Evolutionary conservation across 2,113 vertebrate genomes (phyloP), one percentile per base, ranked within the genome.

Genomic region (Sinocyclocheilus anshuiensis): DNA sequence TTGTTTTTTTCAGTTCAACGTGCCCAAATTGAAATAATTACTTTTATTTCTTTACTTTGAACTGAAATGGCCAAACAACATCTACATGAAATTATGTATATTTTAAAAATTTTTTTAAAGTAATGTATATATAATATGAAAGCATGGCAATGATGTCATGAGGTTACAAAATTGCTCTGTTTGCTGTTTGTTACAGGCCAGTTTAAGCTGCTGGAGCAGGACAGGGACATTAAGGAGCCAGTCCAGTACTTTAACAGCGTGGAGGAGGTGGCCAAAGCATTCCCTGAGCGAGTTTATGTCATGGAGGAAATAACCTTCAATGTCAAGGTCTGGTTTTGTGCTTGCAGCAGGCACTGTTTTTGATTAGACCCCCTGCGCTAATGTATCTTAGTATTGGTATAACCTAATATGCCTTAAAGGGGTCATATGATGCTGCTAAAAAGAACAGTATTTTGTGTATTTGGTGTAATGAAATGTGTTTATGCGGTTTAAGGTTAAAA

Each of bases 291-390:
- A 85, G 98, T 99, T 65, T 99, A 99, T 89, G 98, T 99, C 95
- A 99, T 99, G 98, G 98, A 99, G 94, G 98, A 99, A 93, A 99
- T 99, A 92, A 97, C 96, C 24, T 99, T 99, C 94, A 99, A 99
- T 84, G 97, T 99, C 92, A 99, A 99, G 97, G 98, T 99, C 94
- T 91, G 88, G 16, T 77, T 63, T 86, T 48, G 50, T 78, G 1
- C 84, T 84, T n/a, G 48, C 18, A 15, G 16, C 7, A 42, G 42
- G 42, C 42, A 42, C 6, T 8, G 42, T 42, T 42, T 42, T 42
- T 42, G 42, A 22, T 22, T 57, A 57, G 55, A 57, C 55, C 6
- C 7, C 18, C 55, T 22, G 55, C 55, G 22, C 18, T 57, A 57
- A 67, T 72, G 65, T 74, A 15, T 67, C 20, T 2, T 36, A 50